Percentiles rank a stretch among this genome's conserved stretches.
Conservation (phyloP, 2,888 invertebrate species). For the Antheraea yamamai region DNA sequence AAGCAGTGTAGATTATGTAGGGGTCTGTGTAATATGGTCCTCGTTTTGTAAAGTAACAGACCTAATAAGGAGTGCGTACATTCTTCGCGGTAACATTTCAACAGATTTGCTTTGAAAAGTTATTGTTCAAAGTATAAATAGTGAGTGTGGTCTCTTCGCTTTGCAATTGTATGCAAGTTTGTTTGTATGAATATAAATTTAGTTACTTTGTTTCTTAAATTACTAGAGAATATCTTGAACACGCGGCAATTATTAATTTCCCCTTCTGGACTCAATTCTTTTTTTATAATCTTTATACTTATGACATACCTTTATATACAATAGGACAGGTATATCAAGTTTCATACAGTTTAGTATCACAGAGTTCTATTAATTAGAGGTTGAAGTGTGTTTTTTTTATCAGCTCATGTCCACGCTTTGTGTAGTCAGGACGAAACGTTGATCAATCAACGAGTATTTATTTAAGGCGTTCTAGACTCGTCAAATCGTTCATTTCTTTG, state of each 20-base stretch:
- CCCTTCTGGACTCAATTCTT: not conserved
- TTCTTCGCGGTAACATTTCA: conserved; percentile 39
- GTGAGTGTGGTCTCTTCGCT: conserved; percentile 23
- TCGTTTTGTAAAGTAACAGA: conserved; percentile 40
- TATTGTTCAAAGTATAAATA: conserved; percentile 37
- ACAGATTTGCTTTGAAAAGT: conserved; percentile 47
- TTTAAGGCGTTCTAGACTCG: no score
- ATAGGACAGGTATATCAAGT: no score
- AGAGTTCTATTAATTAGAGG: no score
- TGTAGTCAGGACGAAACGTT: no score
- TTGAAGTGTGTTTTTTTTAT: no score
- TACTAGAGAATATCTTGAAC: not conserved
- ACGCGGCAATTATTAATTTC: not conserved
- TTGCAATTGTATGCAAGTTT: conserved; percentile 20
- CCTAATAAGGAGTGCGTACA: conserved; percentile 60
- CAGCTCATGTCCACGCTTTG: no score
- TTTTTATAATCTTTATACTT: not conserved
- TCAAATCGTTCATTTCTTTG: no score
- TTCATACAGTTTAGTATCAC: no score
- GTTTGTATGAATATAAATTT: conserved; percentile 18
- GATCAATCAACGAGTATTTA: no score
- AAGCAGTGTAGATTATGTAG: conserved; percentile 25
- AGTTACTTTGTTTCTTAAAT: not conserved
- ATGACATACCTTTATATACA: not conserved
- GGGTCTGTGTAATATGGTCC: conserved; percentile 39